Conservation (phyloP, 2,113 vertebrate species). For the Stomatorhinus ivindoensis region DNA sequence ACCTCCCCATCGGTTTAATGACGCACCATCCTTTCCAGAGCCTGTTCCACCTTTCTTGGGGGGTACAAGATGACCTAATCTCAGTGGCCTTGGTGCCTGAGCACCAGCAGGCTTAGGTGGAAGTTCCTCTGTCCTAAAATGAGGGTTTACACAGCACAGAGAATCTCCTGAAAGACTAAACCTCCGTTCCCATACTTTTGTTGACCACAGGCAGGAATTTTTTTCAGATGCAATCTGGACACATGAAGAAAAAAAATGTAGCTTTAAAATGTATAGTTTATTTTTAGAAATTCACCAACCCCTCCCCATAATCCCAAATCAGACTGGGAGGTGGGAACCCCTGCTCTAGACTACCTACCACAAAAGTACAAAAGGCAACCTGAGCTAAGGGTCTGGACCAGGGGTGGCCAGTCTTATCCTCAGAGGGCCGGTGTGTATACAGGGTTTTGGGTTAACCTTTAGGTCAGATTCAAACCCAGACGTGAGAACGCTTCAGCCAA, state of each 20-base stretch:
- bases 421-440: not conserved
- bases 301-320: not conserved
- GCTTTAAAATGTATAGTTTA: not conserved
- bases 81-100: not conserved
- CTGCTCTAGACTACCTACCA: not conserved
- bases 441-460: not conserved
- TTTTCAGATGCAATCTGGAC: not conserved
- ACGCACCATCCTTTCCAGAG: not conserved
- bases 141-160: slow-evolving; percentile 8
- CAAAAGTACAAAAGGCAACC: not conserved
- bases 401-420: not conserved
- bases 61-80: not conserved
- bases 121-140: not conserved
- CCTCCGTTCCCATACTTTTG: not conserved
- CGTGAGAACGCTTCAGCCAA: not conserved
- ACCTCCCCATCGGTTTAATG: not conserved
- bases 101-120: slow-evolving; percentile 1
- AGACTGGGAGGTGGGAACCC: not conserved
- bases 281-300: not conserved
- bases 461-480: not conserved
- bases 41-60: slow-evolving; percentile 23
- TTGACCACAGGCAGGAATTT: not conserved
- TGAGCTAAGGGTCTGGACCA: not conserved
- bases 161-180: not conserved
- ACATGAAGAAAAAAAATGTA: not conserved